Percentiles rank a stretch among this genome's conserved stretches.
phyloP scores from a whole-genome alignment of 30 jellyfish, hydroid and myxozoan genomes.

The Aurelia aurita region DNA sequence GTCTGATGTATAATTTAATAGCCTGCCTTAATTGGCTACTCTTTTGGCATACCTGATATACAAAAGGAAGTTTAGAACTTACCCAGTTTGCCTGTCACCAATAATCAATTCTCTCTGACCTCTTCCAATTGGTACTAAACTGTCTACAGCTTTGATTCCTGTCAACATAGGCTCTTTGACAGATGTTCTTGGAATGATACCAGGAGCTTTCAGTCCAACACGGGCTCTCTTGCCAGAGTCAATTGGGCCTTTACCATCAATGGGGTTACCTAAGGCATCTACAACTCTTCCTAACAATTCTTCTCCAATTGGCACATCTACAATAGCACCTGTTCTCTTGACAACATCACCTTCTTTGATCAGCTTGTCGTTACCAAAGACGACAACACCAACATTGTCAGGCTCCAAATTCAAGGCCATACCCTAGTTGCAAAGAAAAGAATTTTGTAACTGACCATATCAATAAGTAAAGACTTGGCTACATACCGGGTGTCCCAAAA shows the following conservation, averaged over 20 bases:
- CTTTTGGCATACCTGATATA: no score
- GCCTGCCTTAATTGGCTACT: no score
- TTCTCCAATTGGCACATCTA: slow-evolving; percentile 99
- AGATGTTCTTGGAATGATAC: slow-evolving; percentile 99
- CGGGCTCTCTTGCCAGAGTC: slow-evolving; percentile 83
- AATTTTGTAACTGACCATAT: neutral
- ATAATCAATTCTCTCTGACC: slow-evolving; percentile 99
- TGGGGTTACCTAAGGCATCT: slow-evolving; percentile 99
- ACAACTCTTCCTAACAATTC: slow-evolving; percentile 99
- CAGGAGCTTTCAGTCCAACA: slow-evolving; percentile 99
- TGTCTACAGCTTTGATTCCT: slow-evolving; percentile 99
- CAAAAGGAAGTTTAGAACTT: neutral
- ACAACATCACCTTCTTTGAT: slow-evolving; percentile 99
- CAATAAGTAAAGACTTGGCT: no score
- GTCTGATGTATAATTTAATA: neutral
- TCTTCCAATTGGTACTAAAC: slow-evolving; percentile 99
- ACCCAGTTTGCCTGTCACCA: slow-evolving; percentile 99
- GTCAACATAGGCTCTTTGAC: slow-evolving; percentile 99
- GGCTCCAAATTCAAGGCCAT: slow-evolving; percentile 99
- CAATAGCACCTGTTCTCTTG: slow-evolving; percentile 99
- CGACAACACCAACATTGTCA: slow-evolving; percentile 99
- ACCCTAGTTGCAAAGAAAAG: slow-evolving; percentile 69
- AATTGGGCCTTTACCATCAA: slow-evolving; percentile 99
- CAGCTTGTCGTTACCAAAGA: slow-evolving; percentile 97
- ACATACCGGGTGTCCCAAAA: no score